Conservation (phyloP, 1,140 invertebrate genomes). For the Acromyrmex heyeri region DNA sequence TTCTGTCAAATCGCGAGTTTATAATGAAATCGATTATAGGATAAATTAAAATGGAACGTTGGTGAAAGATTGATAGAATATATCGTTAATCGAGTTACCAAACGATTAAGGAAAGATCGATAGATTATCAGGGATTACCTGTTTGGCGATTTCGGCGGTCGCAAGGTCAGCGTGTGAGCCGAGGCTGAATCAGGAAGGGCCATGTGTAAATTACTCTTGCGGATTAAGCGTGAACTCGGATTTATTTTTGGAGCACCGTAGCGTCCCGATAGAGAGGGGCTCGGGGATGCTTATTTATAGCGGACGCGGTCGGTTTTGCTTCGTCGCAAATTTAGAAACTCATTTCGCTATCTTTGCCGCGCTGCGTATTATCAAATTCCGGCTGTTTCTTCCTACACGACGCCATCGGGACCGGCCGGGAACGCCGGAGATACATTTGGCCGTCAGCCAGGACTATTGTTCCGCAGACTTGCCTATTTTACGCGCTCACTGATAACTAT, state of each 20-base stretch:
- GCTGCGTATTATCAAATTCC: constrained; percentile 59
- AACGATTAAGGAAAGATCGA: not conserved
- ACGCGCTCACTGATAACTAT: constrained; percentile 49
- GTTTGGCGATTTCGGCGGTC: constrained; percentile 1
- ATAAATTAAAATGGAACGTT: not conserved
- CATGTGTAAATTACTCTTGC: constrained; percentile 68
- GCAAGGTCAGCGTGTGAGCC: constrained; percentile 65
- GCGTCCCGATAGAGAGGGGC: constrained; percentile 33
- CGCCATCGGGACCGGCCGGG: not conserved
- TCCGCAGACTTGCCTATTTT: constrained; percentile 52
- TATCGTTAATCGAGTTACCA: not conserved
- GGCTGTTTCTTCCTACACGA: constrained; percentile 42
- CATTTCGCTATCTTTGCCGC: constrained; percentile 73
- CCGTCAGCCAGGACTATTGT: constrained; percentile 54
- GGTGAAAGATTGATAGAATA: not conserved
- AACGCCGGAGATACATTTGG: constrained; percentile 33
- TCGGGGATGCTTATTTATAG: constrained; percentile 71
- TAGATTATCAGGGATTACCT: not conserved
- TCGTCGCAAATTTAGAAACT: constrained; percentile 72
- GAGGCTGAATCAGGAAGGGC: constrained; percentile 65
- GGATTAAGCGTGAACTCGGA: constrained; percentile 69
- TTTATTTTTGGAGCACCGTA: constrained; percentile 68
- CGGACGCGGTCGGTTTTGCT: constrained; percentile 47
- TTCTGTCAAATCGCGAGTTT: not conserved
- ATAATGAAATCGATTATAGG: not conserved